Conservation (phyloP, 2,888 invertebrate species). For the Drosophila vallismaia region DNA sequence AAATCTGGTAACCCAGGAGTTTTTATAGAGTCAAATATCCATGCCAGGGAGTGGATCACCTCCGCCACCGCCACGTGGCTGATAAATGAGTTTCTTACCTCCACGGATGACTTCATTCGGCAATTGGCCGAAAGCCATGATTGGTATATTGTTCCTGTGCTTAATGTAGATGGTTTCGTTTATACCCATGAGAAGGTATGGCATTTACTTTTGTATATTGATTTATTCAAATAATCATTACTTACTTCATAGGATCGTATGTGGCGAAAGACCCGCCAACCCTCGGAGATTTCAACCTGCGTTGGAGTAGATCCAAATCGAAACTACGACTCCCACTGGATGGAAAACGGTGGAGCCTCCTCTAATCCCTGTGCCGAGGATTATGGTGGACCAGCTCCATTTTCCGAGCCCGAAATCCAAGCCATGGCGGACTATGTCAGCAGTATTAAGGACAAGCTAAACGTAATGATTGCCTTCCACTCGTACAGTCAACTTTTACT, state of each 20-base stretch:
- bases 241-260: constrained; percentile 84
- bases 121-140: constrained; percentile 87
- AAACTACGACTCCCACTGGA: constrained; percentile 78
- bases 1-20: constrained; percentile 84
- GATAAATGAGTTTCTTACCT: constrained; percentile 88
- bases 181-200: constrained; percentile 87
- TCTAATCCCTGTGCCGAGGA: constrained; percentile 80
- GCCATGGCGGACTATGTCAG: constrained; percentile 84
- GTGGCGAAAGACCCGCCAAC: constrained; percentile 87
- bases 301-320: constrained; percentile 79
- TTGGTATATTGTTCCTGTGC: constrained; percentile 89
- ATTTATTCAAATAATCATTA: neutral
- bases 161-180: constrained; percentile 89
- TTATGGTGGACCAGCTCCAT: constrained; percentile 85
- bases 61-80: constrained; percentile 88
- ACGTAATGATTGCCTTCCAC: constrained; percentile 86
- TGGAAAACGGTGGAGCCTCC: constrained; percentile 84
- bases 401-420: constrained; percentile 85
- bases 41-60: constrained; percentile 89
- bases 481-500: constrained; percentile 87
- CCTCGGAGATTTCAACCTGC: constrained; percentile 72
- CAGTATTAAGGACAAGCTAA: constrained; percentile 81
- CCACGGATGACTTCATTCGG: constrained; percentile 85
- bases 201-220: fast-evolving
- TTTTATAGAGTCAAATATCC: constrained; percentile 87